Base-by-base conservation (phyloP, 2,888 invertebrate genomes). In the Apoderus coryli region DNA sequence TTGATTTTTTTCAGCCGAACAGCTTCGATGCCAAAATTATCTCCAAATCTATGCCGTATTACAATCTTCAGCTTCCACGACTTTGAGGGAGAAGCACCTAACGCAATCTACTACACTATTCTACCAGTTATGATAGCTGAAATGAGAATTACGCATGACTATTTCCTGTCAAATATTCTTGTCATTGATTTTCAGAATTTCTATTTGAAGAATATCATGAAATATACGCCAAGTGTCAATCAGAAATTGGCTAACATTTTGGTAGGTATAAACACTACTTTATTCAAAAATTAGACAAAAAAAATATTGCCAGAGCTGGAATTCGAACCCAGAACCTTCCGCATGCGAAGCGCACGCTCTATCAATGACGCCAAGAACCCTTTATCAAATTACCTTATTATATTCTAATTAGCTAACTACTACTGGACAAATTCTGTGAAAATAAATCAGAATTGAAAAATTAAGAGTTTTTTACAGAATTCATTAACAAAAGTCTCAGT, bases 1-100 rank as follows among this genome's bases (percentile, higher is more conserved):
- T 12, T 5, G 12, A 26, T 26, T 29, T 9, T 23, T 22, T 23
- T 22, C 19, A 19, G 19, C 19, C n/a, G n/a, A n/a, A n/a, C n/a
- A n/a, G n/a, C n/a, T n/a, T n/a, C n/a, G n/a, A 45, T 65, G 2
- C 63, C 64, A 3, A 62, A 60, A 35, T 31, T 65, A 12, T 54
- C 53, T 23, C 56, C 58, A 0, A 64, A 65, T 31, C 51, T 53
- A 7, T 53, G 60, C 4, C 52, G 65, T 22, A 54, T 65, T 1
- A 56, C 59, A 48, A 45, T 65, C 2, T 60, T 61, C 2, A 52
- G 63, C 39, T 36, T 63, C 0, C 16, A 27, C 5, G 44, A 47
- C 14, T 30, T 34, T 2, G 12, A 42, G 1, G 45, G 38, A 3
- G 34, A 40, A 27, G 44, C 45, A 2, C 35, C 25, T 9, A 44